Evolutionary conservation across 2,888 invertebrate genomes (phyloP), one percentile per base, ranked within the genome.

Genomic region (Artemia sinica): DNA sequence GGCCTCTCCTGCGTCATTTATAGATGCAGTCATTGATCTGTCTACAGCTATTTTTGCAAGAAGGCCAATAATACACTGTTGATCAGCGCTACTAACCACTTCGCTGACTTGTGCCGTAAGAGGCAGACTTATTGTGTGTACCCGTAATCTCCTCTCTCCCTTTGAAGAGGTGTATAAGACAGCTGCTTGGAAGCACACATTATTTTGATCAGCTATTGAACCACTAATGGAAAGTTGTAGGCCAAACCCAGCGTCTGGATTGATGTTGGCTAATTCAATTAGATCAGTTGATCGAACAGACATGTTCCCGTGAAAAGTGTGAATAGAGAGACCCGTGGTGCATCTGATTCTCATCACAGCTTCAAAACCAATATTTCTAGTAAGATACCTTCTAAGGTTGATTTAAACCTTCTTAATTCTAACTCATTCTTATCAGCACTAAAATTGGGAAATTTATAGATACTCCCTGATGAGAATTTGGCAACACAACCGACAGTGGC

Each of bases 281-380:
- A 98, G 82, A 81, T 98, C 97, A 6, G 96, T 95, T 0, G 97
- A 96, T 6, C 98, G 85, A 67, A 98, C 96, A 80, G 98, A 98
- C 84, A 96, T 96, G 80, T 97, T 97, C 63, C 98, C 98, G 80
- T 97, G 96, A 85, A 98, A 98, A 76, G 95, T 93, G 80, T 97
- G 95, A 75, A 98, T 91, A 49, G 91, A 84, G 70, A 98, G 81
- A 18, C 97, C 83, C 87, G 89, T 85, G 2, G 95, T 92, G 77
- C 95, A 96, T 8, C 97, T 83, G 73, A 98, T 88, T 74, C 98
- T 82, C 92, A 98, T 93, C 41, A 98, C 98, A 8, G 98, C 93
- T 78, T 99, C 98, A 78, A 98, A 96, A 66, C 98, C 98, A 72
- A 98, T 92, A 82, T 97, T 97, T 73, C 98, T 82, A 0, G 90